These are phyloP conservation scores for Uromys caudimaculatus DNA, from an alignment of 2,797 vertebrate species.

Conservation along the genomic window DNA sequence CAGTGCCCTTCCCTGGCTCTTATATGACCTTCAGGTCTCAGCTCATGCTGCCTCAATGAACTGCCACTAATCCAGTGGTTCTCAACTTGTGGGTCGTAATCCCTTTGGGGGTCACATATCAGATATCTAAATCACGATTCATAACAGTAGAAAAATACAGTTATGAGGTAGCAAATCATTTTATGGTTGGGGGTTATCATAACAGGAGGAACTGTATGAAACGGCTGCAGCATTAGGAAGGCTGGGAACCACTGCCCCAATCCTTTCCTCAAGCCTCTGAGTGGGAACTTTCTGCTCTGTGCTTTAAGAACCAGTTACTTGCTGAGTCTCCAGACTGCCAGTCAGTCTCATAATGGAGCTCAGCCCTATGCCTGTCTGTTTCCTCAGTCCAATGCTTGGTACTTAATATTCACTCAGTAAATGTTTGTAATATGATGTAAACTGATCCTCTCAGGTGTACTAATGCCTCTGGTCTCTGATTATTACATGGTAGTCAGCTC, in stretches of 20 bases:
- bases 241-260: background rate
- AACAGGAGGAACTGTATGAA: background rate
- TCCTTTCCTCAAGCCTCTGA: background rate
- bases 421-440: background rate
- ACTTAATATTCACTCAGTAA: background rate
- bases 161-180: background rate
- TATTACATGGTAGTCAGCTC: background rate
- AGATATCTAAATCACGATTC: too few relatives aligned
- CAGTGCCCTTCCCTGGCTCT: background rate
- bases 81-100: background rate
- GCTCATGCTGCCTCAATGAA: background rate
- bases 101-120: background rate
- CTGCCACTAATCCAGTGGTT: background rate
- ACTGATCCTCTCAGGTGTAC: background rate
- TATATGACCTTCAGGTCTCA: background rate
- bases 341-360: background rate
- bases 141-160: background rate
- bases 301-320: background rate
- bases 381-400: background rate
- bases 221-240: background rate
- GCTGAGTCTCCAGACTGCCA: background rate
- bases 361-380: background rate
- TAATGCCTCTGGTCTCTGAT: constrained; percentile 25
- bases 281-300: background rate
- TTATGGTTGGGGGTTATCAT: background rate